Conservation (phyloP, 2,797 vertebrate genomes). For the Spatula versicolor region DNA sequence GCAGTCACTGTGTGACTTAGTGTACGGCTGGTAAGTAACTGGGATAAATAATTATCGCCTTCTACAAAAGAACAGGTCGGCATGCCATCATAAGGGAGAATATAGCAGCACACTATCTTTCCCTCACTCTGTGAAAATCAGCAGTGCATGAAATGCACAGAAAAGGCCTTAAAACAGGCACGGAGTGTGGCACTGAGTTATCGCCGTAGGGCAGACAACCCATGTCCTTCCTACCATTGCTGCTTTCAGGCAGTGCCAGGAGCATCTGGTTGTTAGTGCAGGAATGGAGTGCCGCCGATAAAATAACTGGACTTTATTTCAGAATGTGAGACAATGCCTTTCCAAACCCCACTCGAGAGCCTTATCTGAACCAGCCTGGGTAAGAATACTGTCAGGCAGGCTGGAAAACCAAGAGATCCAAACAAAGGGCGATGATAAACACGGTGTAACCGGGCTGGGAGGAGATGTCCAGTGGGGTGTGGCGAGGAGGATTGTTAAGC, state of each 20-base stretch:
- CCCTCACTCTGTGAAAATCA: neutral
- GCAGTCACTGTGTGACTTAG: neutral
- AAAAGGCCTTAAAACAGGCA: neutral
- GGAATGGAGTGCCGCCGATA: neutral
- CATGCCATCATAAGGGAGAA: neutral
- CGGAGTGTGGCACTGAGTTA: neutral
- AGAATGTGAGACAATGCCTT: neutral
- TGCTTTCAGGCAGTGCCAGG: neutral
- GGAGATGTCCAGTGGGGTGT: constrained; percentile 47
- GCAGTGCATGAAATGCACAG: neutral
- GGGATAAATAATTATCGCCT: neutral
- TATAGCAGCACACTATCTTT: neutral
- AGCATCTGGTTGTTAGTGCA: neutral
- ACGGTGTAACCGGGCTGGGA: neutral
- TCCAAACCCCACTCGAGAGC: neutral
- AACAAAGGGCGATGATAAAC: constrained; percentile 22
- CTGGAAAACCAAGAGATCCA: constrained; percentile 10
- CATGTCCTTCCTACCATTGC: neutral
- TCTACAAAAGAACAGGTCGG: neutral
- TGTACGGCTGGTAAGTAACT: neutral
- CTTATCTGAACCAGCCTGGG: neutral
- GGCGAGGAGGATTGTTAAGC: constrained; percentile 2
- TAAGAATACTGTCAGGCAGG: neutral
- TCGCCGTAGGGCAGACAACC: fast-evolving
- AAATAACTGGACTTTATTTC: neutral